Conservation (phyloP, 2,888 invertebrate species). For the Acleris literana region DNA sequence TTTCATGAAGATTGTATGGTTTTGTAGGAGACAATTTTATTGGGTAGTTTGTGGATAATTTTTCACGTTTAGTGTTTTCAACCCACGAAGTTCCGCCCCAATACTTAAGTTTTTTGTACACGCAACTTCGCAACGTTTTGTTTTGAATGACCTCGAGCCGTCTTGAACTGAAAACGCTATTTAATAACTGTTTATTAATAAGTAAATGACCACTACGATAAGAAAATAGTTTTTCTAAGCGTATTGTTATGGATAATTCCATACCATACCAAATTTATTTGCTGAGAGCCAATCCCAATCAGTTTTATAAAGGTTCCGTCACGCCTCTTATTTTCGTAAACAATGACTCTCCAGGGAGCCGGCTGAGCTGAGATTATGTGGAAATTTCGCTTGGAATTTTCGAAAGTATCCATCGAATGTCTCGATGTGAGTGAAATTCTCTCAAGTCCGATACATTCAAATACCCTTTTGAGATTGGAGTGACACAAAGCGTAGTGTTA, state of each 20-base stretch:
- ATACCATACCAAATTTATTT: not conserved
- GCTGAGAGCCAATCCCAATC: constrained; percentile 42
- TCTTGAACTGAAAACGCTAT: too few species aligned
- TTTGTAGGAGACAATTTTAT: too few species aligned
- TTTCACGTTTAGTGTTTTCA: too few species aligned
- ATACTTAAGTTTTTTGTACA: too few species aligned
- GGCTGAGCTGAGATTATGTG: constrained; percentile 57
- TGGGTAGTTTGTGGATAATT: too few species aligned
- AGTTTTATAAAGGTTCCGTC: constrained; percentile 49
- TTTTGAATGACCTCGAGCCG: too few species aligned
- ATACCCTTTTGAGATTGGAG: constrained; percentile 78
- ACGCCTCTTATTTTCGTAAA: constrained; percentile 59
- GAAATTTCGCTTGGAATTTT: constrained; percentile 58
- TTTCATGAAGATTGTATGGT: too few species aligned
- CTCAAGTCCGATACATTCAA: constrained; percentile 73
- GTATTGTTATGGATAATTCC: not conserved
- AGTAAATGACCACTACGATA: too few species aligned
- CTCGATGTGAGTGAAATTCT: constrained; percentile 69
- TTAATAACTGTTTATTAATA: too few species aligned
- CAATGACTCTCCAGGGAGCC: constrained; percentile 50
- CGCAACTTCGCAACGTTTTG: too few species aligned
- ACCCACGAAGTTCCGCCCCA: too few species aligned
- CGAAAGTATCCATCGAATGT: constrained; percentile 56
- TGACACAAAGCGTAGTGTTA: constrained; percentile 78
- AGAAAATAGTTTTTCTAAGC: not conserved